phyloP scores from a whole-genome alignment of 2,113 vertebrate species.

The Hippocampus abdominalis region DNA sequence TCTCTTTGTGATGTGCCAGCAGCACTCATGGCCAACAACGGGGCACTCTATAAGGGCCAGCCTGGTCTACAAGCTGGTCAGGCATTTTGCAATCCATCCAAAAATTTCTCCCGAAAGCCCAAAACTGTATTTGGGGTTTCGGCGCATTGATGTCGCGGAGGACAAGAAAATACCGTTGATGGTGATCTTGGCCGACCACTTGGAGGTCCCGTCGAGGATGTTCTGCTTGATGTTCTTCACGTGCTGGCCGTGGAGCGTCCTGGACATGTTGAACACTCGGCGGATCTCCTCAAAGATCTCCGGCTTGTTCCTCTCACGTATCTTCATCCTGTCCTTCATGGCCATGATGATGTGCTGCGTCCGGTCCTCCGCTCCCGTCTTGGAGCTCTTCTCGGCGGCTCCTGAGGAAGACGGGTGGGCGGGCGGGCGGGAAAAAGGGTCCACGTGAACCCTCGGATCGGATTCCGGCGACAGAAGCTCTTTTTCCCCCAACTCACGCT shows the following conservation, averaged over 20 bases:
- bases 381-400: constrained; percentile 94
- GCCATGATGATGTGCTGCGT: constrained; percentile 97
- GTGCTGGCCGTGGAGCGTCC: constrained; percentile 84
- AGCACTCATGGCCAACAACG: no score
- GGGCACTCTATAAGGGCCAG: no score
- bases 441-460: background rate
- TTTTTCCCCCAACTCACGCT: constrained; percentile 85
- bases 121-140: no score
- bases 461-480: background rate
- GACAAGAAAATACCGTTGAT: constrained; percentile 78
- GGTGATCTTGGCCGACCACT: constrained; percentile 96
- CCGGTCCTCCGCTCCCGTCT: constrained; percentile 91
- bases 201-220: constrained; percentile 93
- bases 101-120: no score
- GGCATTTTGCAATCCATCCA: no score
- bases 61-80: no score
- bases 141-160: background rate
- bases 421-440: background rate
- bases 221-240: constrained; percentile 95
- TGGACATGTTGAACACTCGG: constrained; percentile 81
- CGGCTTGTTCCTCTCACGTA: constrained; percentile 93
- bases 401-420: constrained; percentile 73
- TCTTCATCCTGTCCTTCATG: constrained; percentile 99
- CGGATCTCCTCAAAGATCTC: constrained; percentile 95
- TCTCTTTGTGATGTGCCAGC: no score